Conservation (phyloP, 2,797 vertebrate species). For the Chrosomus eos region DNA sequence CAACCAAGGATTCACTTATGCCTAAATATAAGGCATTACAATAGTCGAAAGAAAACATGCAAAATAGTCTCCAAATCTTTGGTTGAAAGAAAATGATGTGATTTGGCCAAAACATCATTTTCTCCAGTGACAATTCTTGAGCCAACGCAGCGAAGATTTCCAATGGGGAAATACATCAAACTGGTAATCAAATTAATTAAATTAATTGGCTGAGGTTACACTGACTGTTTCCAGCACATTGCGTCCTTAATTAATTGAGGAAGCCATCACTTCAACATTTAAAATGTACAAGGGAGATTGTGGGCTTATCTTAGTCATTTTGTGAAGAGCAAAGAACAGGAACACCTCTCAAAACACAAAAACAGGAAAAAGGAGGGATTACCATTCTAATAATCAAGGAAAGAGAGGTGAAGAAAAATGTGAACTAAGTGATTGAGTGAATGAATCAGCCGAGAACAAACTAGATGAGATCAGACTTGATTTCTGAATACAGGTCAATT, state of each 20-base stretch:
- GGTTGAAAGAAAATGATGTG: neutral
- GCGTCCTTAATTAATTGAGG: slow-evolving; percentile 7
- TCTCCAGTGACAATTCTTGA: neutral
- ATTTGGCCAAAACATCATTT: neutral
- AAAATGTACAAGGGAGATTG: slow-evolving; percentile 42
- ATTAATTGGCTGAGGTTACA: slow-evolving; percentile 26
- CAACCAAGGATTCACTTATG: neutral
- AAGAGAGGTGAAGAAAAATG: neutral
- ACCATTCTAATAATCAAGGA: slow-evolving; percentile 42
- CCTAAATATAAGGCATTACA: neutral
- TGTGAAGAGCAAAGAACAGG: slow-evolving; percentile 39
- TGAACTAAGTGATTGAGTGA: slow-evolving; percentile 40
- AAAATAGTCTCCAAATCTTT: neutral
- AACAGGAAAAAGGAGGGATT: slow-evolving; percentile 47
- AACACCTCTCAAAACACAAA: slow-evolving; percentile 46
- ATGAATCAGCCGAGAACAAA: slow-evolving; percentile 41
- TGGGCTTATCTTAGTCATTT: slow-evolving; percentile 50
- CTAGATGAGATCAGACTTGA: slow-evolving; percentile 51
- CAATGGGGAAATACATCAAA: neutral
- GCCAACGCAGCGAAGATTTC: neutral
- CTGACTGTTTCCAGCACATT: slow-evolving; percentile 5
- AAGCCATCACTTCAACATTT: slow-evolving; percentile 35
- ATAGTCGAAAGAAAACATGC: neutral
- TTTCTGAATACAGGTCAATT: slow-evolving; percentile 57
- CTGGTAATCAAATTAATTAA: neutral